These are phyloP conservation scores for Aspidoscelis tigris DNA, from an alignment of 2,113 vertebrate species.

Conservation along the genomic window DNA sequence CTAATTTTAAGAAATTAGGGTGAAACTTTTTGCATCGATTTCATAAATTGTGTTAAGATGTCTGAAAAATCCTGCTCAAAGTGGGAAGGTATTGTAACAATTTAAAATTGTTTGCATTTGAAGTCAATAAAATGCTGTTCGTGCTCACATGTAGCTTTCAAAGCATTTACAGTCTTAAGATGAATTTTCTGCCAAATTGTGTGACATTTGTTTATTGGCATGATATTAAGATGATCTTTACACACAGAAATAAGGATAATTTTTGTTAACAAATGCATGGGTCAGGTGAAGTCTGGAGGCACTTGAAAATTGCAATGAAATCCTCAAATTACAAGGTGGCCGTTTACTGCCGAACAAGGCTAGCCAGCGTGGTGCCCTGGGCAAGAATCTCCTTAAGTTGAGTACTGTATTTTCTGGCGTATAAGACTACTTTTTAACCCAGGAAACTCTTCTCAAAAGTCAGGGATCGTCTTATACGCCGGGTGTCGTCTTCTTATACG, in stretches of 20 bases:
- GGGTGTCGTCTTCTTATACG: too few species aligned
- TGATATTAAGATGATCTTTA: constrained; percentile 42
- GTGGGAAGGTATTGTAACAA: constrained; percentile 39
- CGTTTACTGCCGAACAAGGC: neutral
- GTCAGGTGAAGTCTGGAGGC: constrained; percentile 44
- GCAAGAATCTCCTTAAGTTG: too few species aligned
- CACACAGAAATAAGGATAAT: neutral
- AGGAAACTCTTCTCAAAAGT: too few species aligned
- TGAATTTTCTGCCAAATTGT: constrained; percentile 41
- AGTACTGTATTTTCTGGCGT: too few species aligned
- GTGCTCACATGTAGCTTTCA: neutral
- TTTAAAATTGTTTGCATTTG: constrained; percentile 52
- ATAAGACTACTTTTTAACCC: too few species aligned
- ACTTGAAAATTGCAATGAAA: constrained; percentile 12
- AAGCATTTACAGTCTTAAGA: constrained; percentile 41
- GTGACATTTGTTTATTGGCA: constrained; percentile 37
- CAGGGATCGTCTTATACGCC: too few species aligned
- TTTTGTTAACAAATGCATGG: constrained; percentile 34
- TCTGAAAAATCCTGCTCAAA: constrained; percentile 4
- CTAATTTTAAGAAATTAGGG: neutral
- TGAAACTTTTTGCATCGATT: neutral
- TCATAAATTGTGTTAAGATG: neutral
- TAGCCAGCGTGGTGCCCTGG: too few species aligned
- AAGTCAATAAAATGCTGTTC: constrained; percentile 19
- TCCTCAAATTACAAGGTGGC: constrained; percentile 23